Percentiles rank a stretch among this genome's conserved stretches.
Evolutionary conservation across 1,140 invertebrate genomes (phyloP).

Genomic region (Ips typographus): DNA sequence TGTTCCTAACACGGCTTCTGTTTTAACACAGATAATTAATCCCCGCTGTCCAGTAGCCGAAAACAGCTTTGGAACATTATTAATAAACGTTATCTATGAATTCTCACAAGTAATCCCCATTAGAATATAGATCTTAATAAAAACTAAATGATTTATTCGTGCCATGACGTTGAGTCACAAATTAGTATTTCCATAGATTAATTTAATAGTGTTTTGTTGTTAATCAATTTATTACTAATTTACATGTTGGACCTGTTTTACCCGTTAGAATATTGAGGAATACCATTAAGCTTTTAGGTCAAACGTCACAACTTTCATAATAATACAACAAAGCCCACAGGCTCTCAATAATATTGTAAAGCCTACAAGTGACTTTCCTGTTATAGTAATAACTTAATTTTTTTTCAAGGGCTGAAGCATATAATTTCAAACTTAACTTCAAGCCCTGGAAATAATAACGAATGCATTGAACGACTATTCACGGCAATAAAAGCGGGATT

Average conservation of each 20-base stretch:
- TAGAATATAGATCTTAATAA: constrained; percentile 16
- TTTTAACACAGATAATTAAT: constrained; percentile 26
- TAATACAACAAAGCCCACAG: too few species aligned
- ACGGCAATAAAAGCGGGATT: constrained; percentile 36
- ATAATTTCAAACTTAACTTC: constrained; percentile 38
- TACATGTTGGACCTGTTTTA: too few species aligned
- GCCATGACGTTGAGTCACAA: constrained; percentile 6
- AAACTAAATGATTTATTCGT: constrained; percentile 18
- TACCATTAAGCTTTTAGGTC: too few species aligned
- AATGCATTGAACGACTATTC: constrained; percentile 34
- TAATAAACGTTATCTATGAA: constrained; percentile 27
- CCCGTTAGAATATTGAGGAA: too few species aligned
- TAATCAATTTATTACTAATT: constrained; percentile 8
- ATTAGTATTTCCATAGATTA: constrained; percentile 16
- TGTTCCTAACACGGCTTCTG: constrained; percentile 31
- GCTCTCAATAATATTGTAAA: too few species aligned
- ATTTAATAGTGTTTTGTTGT: constrained; percentile 26
- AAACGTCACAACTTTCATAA: too few species aligned
- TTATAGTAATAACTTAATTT: neutral
- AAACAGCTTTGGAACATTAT: constrained; percentile 17
- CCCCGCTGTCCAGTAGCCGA: constrained; percentile 16
- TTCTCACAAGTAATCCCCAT: constrained; percentile 18
- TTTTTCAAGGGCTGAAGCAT: neutral
- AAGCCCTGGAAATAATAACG: constrained; percentile 30
- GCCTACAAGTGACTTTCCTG: too few species aligned